phyloP scores from a whole-genome alignment of 2,888 invertebrate genomes.

The Scotopteryx bipunctaria region DNA sequence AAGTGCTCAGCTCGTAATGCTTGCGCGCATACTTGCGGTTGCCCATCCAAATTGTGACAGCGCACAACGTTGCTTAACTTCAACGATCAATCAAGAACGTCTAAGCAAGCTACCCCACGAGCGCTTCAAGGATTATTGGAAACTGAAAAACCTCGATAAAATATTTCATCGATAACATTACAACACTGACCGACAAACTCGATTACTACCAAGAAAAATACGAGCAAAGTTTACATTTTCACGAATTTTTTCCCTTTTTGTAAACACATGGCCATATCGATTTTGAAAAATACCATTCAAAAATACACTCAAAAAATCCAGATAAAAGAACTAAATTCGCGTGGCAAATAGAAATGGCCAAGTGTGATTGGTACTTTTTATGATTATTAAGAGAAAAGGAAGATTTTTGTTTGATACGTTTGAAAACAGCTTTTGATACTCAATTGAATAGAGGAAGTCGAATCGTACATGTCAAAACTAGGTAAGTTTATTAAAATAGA shows the following conservation, averaged over 20 bases:
- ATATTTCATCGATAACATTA: conserved; percentile 33
- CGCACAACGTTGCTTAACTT: too few relatives aligned
- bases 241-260: conserved; percentile 34
- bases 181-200: conserved; percentile 46
- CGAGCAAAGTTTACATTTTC: conserved; percentile 30
- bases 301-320: background rate
- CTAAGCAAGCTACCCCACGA: too few relatives aligned
- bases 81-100: too few relatives aligned
- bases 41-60: too few relatives aligned
- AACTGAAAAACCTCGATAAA: conserved; percentile 13
- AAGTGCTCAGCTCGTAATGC: too few relatives aligned
- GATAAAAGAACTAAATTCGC: background rate
- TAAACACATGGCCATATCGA: conserved; percentile 23
- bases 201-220: conserved; percentile 38
- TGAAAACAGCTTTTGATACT: conserved; percentile 18
- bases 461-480: conserved; percentile 9
- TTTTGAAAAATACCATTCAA: background rate
- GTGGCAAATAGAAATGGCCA: background rate
- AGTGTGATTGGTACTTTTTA: conserved; percentile 14
- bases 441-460: conserved; percentile 4
- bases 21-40: too few relatives aligned
- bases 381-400: conserved; percentile 13
- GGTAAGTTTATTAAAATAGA: conserved; percentile 4
- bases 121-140: too few relatives aligned
- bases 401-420: conserved; percentile 18